Conservation (phyloP, 2,113 vertebrate species). For the Heterochromis multidens region DNA sequence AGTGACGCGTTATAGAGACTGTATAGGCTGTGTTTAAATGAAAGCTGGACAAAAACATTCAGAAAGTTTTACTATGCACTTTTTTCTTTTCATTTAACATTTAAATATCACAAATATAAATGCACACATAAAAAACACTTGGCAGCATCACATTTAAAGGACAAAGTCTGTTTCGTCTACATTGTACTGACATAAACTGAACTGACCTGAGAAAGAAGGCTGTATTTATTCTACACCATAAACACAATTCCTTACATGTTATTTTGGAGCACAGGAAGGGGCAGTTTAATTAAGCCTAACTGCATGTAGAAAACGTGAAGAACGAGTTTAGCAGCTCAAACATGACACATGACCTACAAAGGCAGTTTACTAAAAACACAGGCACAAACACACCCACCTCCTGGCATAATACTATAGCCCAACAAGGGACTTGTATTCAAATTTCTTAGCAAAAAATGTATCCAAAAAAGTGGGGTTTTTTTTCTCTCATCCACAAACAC, state of each 20-base stretch:
- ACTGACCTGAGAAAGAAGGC: background rate
- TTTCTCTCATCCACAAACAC: accelerated
- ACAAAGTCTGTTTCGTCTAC: accelerated
- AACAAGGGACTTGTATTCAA: background rate
- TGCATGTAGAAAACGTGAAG: constrained; percentile 35
- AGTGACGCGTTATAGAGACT: background rate
- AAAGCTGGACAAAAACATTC: background rate
- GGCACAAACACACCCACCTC: background rate
- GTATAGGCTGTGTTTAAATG: background rate
- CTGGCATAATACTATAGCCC: background rate
- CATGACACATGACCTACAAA: constrained; percentile 16
- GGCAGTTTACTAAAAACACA: constrained; percentile 36
- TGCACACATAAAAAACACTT: background rate
- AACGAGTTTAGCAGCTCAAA: constrained; percentile 64
- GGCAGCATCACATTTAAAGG: background rate
- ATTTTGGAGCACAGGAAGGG: background rate
- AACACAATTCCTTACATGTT: background rate
- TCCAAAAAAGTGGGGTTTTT: accelerated
- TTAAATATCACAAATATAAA: background rate
- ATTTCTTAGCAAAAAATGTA: background rate
- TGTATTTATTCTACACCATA: background rate
- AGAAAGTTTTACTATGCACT: background rate
- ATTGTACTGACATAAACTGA: background rate
- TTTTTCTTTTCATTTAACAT: background rate
- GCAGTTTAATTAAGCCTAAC: background rate